These are phyloP conservation scores for Homarus americanus DNA, from an alignment of 1,140 invertebrate genomes.

Conservation along the genomic window DNA sequence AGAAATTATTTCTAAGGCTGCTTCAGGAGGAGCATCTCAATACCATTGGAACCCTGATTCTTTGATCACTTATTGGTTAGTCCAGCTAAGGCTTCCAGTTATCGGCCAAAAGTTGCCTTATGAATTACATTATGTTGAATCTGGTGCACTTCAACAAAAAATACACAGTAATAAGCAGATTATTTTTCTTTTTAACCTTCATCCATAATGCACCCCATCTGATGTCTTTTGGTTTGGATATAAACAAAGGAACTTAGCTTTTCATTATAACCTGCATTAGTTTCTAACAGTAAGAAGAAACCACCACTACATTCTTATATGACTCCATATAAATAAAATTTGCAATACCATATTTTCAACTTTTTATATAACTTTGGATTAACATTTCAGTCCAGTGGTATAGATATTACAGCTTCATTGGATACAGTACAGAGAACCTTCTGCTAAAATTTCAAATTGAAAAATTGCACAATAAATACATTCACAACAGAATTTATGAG, in stretches of 20 bases:
- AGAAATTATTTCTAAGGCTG: not conserved
- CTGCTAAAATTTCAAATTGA: not conserved
- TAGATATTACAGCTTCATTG: not conserved
- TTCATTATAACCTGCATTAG: not conserved
- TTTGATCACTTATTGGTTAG: not conserved
- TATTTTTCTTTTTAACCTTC: not conserved
- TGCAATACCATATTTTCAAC: too few species aligned
- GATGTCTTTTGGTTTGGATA: not conserved
- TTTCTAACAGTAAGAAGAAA: too few species aligned
- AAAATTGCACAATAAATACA: constrained; percentile 39
- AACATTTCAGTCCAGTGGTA: too few species aligned
- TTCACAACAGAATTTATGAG: constrained; percentile 21
- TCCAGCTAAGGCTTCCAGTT: not conserved
- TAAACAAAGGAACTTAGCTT: not conserved
- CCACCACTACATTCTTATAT: too few species aligned
- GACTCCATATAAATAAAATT: too few species aligned
- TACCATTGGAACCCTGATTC: not conserved
- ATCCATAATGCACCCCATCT: not conserved
- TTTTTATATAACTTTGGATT: too few species aligned
- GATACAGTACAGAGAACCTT: not conserved
- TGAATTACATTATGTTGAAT: not conserved
- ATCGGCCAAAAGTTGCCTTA: not conserved
- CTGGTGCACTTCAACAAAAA: not conserved
- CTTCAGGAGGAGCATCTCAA: not conserved
- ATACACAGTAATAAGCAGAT: not conserved